These are phyloP conservation scores for Apus apus DNA, from an alignment of 2,113 vertebrate genomes.

Conservation along the genomic window DNA sequence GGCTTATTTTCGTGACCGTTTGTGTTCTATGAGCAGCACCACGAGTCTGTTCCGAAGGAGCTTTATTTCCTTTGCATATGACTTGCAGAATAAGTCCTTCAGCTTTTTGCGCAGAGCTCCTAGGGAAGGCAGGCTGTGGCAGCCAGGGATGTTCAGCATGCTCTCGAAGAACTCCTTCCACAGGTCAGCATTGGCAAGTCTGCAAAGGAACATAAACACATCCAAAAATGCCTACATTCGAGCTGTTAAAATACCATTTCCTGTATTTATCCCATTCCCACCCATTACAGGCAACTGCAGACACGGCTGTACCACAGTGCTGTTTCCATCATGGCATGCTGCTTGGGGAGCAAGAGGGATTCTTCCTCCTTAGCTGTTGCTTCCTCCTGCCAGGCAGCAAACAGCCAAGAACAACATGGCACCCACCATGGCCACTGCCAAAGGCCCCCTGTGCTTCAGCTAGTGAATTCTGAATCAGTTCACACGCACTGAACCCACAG, in stretches of 20 bases:
- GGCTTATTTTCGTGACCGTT: slow-evolving; percentile 64
- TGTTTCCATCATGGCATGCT: neutral
- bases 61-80: slow-evolving; percentile 82
- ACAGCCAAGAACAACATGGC: rapidly evolving
- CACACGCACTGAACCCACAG: neutral
- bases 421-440: too few species aligned
- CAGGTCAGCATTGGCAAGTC: slow-evolving; percentile 84
- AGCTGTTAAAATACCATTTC: neutral
- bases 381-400: neutral
- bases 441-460: neutral
- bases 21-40: slow-evolving; percentile 85
- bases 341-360: neutral
- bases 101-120: slow-evolving; percentile 70
- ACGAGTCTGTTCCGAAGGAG: slow-evolving; percentile 84
- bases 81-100: slow-evolving; percentile 71
- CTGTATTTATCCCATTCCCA: neutral
- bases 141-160: slow-evolving; percentile 85
- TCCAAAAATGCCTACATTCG: neutral
- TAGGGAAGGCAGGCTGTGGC: slow-evolving; percentile 77
- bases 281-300: neutral
- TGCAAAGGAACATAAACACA: slow-evolving; percentile 22
- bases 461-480: neutral
- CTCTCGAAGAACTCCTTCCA: slow-evolving; percentile 91
- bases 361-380: neutral
- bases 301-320: rapidly evolving